phyloP scores from a whole-genome alignment of 2,113 vertebrate species.

The Oncorhynchus tshawytscha region DNA sequence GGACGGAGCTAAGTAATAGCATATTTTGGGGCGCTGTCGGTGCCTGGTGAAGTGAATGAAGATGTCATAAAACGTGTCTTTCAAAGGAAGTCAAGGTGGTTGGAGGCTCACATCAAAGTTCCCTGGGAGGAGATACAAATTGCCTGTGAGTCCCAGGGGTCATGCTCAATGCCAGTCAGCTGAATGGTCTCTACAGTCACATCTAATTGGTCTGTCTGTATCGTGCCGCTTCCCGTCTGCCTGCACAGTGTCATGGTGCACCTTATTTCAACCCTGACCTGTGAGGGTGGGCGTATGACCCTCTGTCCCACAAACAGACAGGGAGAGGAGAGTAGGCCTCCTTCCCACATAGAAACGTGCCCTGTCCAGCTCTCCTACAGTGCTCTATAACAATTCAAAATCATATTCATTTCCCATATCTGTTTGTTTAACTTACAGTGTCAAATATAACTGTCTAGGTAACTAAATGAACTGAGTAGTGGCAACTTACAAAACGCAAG shows the following conservation, averaged over 20 bases:
- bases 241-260: slow-evolving; percentile 62
- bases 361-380: neutral
- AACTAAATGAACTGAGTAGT: too few species aligned
- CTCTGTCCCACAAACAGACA: slow-evolving; percentile 32
- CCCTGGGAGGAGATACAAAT: slow-evolving; percentile 26
- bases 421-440: too few species aligned
- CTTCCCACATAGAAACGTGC: neutral
- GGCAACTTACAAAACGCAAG: too few species aligned
- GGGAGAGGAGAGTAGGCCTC: neutral
- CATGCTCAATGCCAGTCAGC: slow-evolving; percentile 29
- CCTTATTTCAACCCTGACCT: slow-evolving; percentile 59
- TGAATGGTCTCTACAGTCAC: slow-evolving; percentile 37
- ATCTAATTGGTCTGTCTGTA: slow-evolving; percentile 44
- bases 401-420: too few species aligned
- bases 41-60: neutral
- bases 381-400: too few species aligned
- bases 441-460: too few species aligned
- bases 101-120: slow-evolving; percentile 45
- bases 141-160: slow-evolving; percentile 28
- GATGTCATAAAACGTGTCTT: slow-evolving; percentile 8
- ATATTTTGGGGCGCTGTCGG: neutral
- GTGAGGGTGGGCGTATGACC: neutral
- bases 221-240: slow-evolving; percentile 28
- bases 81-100: slow-evolving; percentile 28
- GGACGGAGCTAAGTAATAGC: neutral